A percentile compares a stretch with the other conserved stretches of the same genome.
Conservation (phyloP, 2,797 vertebrate species). For the Petrocephalus sullivani region DNA sequence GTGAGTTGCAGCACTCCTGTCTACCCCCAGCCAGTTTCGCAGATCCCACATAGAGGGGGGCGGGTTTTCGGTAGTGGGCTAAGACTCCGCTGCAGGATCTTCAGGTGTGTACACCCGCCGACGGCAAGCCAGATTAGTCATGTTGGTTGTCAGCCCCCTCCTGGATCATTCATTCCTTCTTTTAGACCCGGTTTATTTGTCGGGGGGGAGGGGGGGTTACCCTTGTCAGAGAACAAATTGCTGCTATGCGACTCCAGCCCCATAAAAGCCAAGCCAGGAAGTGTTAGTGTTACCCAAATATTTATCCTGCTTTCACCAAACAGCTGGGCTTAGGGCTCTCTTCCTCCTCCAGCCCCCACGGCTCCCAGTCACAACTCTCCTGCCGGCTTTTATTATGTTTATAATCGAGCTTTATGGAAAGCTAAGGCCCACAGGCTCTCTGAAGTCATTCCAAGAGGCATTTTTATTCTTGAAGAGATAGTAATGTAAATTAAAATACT, state of each 20-base stretch:
- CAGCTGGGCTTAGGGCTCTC: background rate
- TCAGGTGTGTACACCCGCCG: conserved; percentile 17
- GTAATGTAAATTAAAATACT: conserved; percentile 9
- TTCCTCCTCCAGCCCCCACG: background rate
- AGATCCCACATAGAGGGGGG: background rate
- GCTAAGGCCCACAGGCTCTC: background rate
- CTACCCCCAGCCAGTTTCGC: conserved; percentile 7
- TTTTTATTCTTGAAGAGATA: conserved; percentile 1
- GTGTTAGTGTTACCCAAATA: conserved; percentile 26
- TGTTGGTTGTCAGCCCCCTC: conserved; percentile 15
- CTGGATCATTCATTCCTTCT: conserved; percentile 13
- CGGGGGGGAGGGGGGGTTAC: conserved; percentile 10
- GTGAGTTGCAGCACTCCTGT: background rate
- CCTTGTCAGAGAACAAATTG: conserved; percentile 26
- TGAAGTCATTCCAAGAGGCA: background rate
- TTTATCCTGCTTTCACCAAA: conserved; percentile 21
- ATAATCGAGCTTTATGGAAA: conserved; percentile 12
- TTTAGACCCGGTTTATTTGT: conserved; percentile 19
- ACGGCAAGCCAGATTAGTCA: conserved; percentile 26
- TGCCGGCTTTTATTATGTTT: background rate
- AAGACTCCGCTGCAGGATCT: conserved; percentile 22
- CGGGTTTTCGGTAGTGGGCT: background rate
- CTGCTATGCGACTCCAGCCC: conserved; percentile 12
- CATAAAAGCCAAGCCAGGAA: conserved; percentile 17
- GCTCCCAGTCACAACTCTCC: background rate